Base-by-base conservation (phyloP, 2,113 vertebrate genomes). In the Siniperca knerii region DNA sequence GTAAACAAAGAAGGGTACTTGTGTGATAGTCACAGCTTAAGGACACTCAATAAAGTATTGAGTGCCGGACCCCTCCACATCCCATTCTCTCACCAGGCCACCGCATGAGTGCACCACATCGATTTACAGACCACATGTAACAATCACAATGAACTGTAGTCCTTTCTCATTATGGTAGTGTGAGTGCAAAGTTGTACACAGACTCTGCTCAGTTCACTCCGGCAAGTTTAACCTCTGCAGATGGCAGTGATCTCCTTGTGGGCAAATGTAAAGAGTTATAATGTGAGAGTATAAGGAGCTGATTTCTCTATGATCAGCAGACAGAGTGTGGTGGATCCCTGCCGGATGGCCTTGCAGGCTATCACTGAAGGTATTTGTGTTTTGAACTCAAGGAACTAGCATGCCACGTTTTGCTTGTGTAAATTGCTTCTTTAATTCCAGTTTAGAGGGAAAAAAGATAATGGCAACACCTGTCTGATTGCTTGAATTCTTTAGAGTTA, bases 1-100 rank as follows among this genome's bases (percentile, higher is more conserved):
- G 52, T 70, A 73, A 72, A 83, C 83, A 82, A 67, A 82, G 73
- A 18, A 25, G 79, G 66, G 20, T 58, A 87, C 61, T 79, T 74
- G 81, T 52, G 60, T 83, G 78, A 85, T 83, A 79, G 74, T 55
- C 35, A 64, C 75, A 67, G 79, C 86, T 86, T 89, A 68, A 85
- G 84, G 87, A 92, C 90, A 87, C 79, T 92, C 95, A 87, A 94
- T 94, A 89, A 88, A 75, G 67, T 93, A 95, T 93, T 73, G 94
- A 92, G 76, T 68, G 55, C 40, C 54, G 62, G 64, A 67, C 57
- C 64, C 25, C 37, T 64, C 81, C 72, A 50, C 75, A 69, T 83
- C 78, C 78, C 67, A 23, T 48, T 77, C 86, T 44, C 68, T 86
- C 79, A 81, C 44, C 71, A 65, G 77, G 78, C 84, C 85, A 78